phyloP scores from a whole-genome alignment of 2,797 vertebrate genomes.

The Sebastes nivosus region DNA sequence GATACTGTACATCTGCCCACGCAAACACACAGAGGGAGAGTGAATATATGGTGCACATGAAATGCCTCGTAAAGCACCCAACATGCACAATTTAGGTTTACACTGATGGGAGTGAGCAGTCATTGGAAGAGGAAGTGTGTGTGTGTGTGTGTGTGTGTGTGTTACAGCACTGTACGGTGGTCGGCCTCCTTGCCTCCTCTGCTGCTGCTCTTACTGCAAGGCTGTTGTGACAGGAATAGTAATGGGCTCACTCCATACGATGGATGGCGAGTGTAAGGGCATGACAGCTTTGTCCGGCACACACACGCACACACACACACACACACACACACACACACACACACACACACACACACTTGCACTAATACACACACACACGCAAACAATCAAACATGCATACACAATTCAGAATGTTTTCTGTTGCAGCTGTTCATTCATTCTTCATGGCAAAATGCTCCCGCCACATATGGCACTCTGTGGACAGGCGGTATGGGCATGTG shows the following conservation, averaged over 20 bases:
- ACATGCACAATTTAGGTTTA: slow-evolving; percentile 8
- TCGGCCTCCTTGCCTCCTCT: slow-evolving; percentile 65
- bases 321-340: not conserved
- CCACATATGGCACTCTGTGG: slow-evolving; percentile 57
- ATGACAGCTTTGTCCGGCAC: slow-evolving; percentile 49
- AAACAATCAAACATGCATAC: not conserved
- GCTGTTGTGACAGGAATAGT: slow-evolving; percentile 85
- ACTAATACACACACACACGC: not conserved
- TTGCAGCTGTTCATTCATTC: slow-evolving; percentile 20
- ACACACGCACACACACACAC: slow-evolving; percentile 1
- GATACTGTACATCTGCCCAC: slow-evolving; percentile 35
- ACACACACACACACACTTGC: not conserved
- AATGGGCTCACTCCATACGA: slow-evolving; percentile 74
- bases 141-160: slow-evolving; percentile 12
- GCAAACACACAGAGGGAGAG: slow-evolving; percentile 10
- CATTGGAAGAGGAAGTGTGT: not conserved
- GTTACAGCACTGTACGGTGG: slow-evolving; percentile 46
- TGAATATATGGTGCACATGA: slow-evolving; percentile 2
- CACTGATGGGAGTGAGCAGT: slow-evolving; percentile 29
- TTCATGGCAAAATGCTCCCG: slow-evolving; percentile 48
- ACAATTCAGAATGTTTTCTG: slow-evolving; percentile 1
- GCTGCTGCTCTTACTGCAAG: slow-evolving; percentile 81
- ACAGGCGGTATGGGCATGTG: slow-evolving; percentile 37
- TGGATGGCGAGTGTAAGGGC: slow-evolving; percentile 61
- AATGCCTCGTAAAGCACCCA: not conserved